phyloP scores from a whole-genome alignment of 1,140 invertebrate genomes.

The Drosophila ohnishii region DNA sequence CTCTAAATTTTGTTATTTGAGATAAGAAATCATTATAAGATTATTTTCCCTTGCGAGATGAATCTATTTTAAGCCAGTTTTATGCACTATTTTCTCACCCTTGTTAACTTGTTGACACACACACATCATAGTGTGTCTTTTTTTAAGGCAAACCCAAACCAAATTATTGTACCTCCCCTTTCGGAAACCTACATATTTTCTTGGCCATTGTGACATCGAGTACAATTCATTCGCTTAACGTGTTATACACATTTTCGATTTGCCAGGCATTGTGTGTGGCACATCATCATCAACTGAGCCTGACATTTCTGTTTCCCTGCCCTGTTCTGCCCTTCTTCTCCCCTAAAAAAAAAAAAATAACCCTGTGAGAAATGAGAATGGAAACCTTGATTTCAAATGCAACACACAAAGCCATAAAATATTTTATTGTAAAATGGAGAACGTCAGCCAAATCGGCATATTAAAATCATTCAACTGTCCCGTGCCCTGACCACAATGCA shows the following conservation, averaged over 20 bases:
- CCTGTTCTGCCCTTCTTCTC: background rate
- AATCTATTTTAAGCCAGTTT: background rate
- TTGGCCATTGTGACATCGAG: conserved; percentile 24
- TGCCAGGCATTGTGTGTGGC: conserved; percentile 33
- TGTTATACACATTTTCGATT: conserved; percentile 52
- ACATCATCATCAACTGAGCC: conserved; percentile 39
- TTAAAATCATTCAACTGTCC: conserved; percentile 78
- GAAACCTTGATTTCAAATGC: conserved; percentile 66
- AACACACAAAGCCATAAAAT: conserved; percentile 74
- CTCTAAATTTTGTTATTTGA: background rate
- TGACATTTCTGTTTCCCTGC: conserved; percentile 23
- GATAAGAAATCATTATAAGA: background rate
- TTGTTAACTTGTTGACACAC: background rate
- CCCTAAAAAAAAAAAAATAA: background rate
- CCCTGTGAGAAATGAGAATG: conserved; percentile 18
- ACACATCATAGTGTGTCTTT: background rate
- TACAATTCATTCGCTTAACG: conserved; percentile 45
- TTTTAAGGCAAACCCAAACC: background rate
- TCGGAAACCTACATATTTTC: conserved; percentile 3
- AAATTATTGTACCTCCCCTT: background rate
- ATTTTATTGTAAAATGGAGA: conserved; percentile 65
- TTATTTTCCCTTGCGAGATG: background rate
- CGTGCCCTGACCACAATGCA: conserved; percentile 45
- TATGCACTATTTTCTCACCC: background rate
- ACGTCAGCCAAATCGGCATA: conserved; percentile 56